Conservation (phyloP, 2,113 vertebrate species). For the Hemibates koningsi region DNA sequence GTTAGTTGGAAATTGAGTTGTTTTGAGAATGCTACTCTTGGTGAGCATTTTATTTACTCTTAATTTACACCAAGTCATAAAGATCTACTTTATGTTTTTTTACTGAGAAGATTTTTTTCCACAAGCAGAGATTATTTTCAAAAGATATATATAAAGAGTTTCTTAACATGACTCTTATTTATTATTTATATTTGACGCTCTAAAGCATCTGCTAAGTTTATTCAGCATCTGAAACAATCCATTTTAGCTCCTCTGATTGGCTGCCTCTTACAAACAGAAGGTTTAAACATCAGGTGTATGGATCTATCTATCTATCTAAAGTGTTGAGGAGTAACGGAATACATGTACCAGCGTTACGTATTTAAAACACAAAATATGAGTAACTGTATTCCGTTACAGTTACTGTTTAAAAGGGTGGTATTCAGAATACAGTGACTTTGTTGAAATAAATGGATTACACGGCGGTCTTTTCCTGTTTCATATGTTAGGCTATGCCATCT, state of each 20-base stretch:
- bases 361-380: background rate
- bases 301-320: rapidly evolving
- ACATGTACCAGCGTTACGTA: rapidly evolving
- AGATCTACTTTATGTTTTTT: background rate
- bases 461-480: background rate
- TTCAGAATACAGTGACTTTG: background rate
- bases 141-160: background rate
- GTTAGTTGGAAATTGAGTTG: background rate
- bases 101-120: background rate
- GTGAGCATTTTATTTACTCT: background rate
- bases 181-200: rapidly evolving
- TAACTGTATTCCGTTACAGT: background rate
- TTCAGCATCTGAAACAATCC: background rate
- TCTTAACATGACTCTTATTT: background rate
- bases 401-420: background rate
- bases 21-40: background rate
- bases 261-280: background rate
- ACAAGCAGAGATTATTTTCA: background rate
- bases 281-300: rapidly evolving
- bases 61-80: background rate
- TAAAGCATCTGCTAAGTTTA: background rate
- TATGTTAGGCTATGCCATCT: background rate
- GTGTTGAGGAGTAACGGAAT: background rate
- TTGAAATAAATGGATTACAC: background rate
- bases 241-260: background rate